Base-by-base conservation (phyloP, 2,888 invertebrate species). In the Creontiades dilutus region DNA sequence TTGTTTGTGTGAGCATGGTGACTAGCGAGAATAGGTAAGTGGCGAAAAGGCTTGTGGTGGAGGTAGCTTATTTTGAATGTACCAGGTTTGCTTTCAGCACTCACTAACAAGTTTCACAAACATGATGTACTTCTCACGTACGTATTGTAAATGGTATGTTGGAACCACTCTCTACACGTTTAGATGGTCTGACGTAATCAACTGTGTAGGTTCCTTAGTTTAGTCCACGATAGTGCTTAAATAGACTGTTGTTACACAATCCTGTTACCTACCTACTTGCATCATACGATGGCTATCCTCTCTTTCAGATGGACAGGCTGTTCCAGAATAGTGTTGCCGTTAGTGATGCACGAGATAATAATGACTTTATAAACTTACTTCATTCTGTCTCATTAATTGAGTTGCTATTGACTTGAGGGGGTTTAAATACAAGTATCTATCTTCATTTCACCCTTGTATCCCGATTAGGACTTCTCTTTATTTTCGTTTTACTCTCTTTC, bases 1-100 rank as follows among this genome's bases (percentile, higher is more conserved):
- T n/a, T n/a, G n/a, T n/a, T 93, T 92, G 93, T 93, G 28, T 84
- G 84, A 47, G 47, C 78, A 47, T 80, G 78, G 37, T 80, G 78
- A 19, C 68, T 19, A 23, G 23, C 23, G 19, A 23, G 68, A 68
- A 23, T 68, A 68, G 68, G 68, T 68, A 68, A 68, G 68, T 68
- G 68, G 68, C 68, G n/a, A 68, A 68, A 52, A 68, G 19, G 68
- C 68, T 68, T 68, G 57, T 57, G 68, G 68, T 68, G 68, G 68
- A 68, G 68, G 68, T 68, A 19, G 68, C 68, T 68, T 61, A 16
- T 61, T 68, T 23, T 23, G 68, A 68, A 68, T 23, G 68, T 68
- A 68, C 68, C 4, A 12, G 68, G 68, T 19, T 57, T 19, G 68
- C 68, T 68, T 68, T 68, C 68, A 68, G 68, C 68, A 68, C 68